phyloP scores from a whole-genome alignment of 2,888 invertebrate species.

The Eulithis prunata region DNA sequence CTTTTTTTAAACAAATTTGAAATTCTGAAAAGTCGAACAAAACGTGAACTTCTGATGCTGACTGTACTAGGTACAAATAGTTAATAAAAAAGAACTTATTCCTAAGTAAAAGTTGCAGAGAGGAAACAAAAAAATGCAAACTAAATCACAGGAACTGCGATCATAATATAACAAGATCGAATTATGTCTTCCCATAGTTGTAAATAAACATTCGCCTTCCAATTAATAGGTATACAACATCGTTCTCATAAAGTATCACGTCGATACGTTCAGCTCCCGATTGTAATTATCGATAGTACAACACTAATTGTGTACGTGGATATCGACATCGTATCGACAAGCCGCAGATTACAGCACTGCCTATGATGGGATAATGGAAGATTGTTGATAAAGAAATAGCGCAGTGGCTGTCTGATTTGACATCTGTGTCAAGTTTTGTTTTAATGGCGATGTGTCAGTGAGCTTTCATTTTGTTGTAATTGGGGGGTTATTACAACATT shows the following conservation, averaged over 20 bases:
- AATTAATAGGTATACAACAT: slow-evolving; percentile 41
- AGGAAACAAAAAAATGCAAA: background rate
- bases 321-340: slow-evolving; percentile 50
- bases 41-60: too few species aligned
- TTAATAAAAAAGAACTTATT: too few species aligned
- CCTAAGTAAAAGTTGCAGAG: too few species aligned
- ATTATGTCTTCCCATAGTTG: slow-evolving; percentile 33
- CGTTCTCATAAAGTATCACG: slow-evolving; percentile 42
- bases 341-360: slow-evolving; percentile 33
- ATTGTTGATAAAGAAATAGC: slow-evolving; percentile 41
- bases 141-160: background rate
- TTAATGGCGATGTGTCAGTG: slow-evolving; percentile 15
- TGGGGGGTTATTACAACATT: too few species aligned
- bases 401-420: slow-evolving; percentile 29
- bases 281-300: slow-evolving; percentile 78
- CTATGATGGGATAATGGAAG: slow-evolving; percentile 52
- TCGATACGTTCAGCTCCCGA: slow-evolving; percentile 54
- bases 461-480: slow-evolving; percentile 3
- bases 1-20: too few species aligned
- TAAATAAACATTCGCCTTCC: slow-evolving; percentile 37
- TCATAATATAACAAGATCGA: slow-evolving; percentile 18
- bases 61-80: too few species aligned
- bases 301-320: slow-evolving; percentile 67
- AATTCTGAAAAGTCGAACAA: too few species aligned
- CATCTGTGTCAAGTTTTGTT: slow-evolving; percentile 24